Conservation (phyloP, 1,140 invertebrate genomes). For the Drosophila repleta region DNA sequence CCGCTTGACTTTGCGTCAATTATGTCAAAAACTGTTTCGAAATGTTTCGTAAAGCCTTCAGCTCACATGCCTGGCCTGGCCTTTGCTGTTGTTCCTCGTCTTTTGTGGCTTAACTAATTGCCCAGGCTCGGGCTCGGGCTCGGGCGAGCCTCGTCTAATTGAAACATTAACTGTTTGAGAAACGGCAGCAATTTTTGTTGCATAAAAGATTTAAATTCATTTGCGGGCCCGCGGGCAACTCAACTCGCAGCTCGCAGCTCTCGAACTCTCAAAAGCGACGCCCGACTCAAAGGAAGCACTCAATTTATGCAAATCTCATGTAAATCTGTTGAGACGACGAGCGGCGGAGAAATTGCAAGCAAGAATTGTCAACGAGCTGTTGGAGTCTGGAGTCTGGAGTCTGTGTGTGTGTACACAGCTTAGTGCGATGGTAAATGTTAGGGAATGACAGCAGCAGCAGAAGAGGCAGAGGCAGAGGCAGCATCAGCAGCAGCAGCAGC, state of each 20-base stretch:
- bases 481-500: not conserved
- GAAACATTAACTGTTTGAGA: conserved; percentile 78
- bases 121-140: conserved; percentile 2
- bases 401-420: conserved; percentile 24
- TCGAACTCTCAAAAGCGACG: conserved; percentile 40
- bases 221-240: conserved; percentile 35
- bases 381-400: too few relatives aligned
- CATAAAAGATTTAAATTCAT: conserved; percentile 80
- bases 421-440: conserved; percentile 39
- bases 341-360: conserved; percentile 17
- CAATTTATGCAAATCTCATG: conserved; percentile 83
- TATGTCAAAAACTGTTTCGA: conserved; percentile 70
- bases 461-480: not conserved
- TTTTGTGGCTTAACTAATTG: conserved; percentile 69
- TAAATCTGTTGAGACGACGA: conserved; percentile 76
- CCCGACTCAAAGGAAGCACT: conserved; percentile 76
- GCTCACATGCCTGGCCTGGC: too few relatives aligned
- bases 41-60: conserved; percentile 32
- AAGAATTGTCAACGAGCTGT: conserved; percentile 26
- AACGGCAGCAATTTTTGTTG: conserved; percentile 67
- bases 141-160: conserved; percentile 58
- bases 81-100: too few relatives aligned
- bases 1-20: conserved; percentile 76
- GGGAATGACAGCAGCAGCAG: conserved; percentile 2
- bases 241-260: not conserved